Evolutionary conservation across 2,113 vertebrate species (phyloP), one percentile per base, ranked within the genome.

Genomic region (Lophius piscatorius): DNA sequence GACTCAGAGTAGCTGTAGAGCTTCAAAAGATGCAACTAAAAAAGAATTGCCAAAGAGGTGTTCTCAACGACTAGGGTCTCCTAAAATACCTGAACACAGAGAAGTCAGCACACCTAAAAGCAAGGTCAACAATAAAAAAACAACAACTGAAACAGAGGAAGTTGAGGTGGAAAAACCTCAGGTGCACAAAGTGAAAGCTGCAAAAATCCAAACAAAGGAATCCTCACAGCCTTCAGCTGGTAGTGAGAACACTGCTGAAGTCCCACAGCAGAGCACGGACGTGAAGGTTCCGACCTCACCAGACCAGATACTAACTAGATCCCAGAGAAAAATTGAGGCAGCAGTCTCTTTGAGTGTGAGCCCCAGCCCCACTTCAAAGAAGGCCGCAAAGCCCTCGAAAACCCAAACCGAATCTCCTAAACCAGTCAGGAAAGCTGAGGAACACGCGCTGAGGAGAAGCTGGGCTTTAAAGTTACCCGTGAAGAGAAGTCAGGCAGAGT

Each of bases 251-350:
- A 24, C 51, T 47, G 39, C 21, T 2, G 77, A 76, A 12, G 26
- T 50, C 11, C 60, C 46, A 3, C 70, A 75, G 47, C 79, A 72
- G 24, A 68, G 23, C 40, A 7, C 2, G 2, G 83, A 85, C 2
- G 35, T 26, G 29, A 83, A 82, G 39, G 47, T 57, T 16, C 51
- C 69, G 1, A 46, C 23, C 16, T 79, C 82, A n/a, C 66, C 87
- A 18, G 92, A 92, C 65, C 92, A 92, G 74, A 90, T 93, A 2
- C 64, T 91, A 11, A 93, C 92, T 4, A 85, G 92, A 49, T 92
- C 92, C 39, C 92, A 92, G 81, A 89, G 80, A 41, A 93, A 91
- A 67, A 84, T 89, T 17, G 90, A 91, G 51, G 64, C 62, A 1
- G 50, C 56, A 0, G 50, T 62, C 26, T 28, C 81, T 44, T 33